Evolutionary conservation across 2,797 vertebrate genomes (phyloP).

Genomic region (Otolemur crassicaudatus): DNA sequence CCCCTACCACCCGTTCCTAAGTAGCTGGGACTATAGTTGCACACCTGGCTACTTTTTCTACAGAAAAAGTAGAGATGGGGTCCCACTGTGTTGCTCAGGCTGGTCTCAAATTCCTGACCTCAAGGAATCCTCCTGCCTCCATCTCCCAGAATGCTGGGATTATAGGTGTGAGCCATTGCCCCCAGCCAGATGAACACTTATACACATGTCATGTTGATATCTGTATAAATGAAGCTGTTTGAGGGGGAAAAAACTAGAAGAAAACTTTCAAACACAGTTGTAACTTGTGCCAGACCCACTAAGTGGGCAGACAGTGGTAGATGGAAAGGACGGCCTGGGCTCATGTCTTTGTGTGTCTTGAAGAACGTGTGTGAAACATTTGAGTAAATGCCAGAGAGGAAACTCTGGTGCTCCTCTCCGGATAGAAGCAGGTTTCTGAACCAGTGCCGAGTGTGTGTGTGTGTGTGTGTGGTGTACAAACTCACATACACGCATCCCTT

Average conservation of each 20-base stretch:
- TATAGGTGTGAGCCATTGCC: too few relatives aligned
- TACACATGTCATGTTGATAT: neutral
- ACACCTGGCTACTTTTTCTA: too few relatives aligned
- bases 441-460: rapidly evolving
- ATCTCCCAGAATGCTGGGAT: too few relatives aligned
- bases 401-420: too few relatives aligned
- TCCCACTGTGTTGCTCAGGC: too few relatives aligned
- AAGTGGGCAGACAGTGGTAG: neutral
- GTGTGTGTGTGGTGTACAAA: too few relatives aligned
- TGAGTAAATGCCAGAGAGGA: neutral
- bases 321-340: neutral
- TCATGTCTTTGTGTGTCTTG: neutral
- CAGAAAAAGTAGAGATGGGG: too few relatives aligned
- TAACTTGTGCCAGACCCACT: neutral
- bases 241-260: neutral
- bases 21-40: too few relatives aligned
- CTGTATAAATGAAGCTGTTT: neutral
- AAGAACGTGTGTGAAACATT: neutral
- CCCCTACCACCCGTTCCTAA: too few relatives aligned
- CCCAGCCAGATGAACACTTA: neutral
- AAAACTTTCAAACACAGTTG: neutral
- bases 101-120: too few relatives aligned
- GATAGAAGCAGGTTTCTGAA: neutral
- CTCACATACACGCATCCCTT: too few relatives aligned
- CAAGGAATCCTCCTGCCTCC: too few relatives aligned